A percentile compares a stretch with the other conserved stretches of the same genome.
Evolutionary conservation across 1,140 invertebrate genomes (phyloP).

Genomic region (Stegodyphus mimosarum): DNA sequence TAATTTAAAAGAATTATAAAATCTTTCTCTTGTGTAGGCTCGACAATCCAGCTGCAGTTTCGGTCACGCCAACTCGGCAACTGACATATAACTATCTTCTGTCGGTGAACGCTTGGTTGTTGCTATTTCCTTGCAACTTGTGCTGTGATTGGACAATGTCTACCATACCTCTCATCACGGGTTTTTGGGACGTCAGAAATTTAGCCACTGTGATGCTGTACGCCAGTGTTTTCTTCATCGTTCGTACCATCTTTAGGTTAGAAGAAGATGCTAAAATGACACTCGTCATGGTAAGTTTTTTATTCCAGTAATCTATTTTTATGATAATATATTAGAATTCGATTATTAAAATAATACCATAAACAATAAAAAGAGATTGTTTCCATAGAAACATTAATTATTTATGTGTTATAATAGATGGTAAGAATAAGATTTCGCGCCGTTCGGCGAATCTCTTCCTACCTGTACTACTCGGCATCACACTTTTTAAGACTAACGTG

Average conservation of each 20-base stretch:
- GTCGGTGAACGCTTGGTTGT: slow-evolving; percentile 88
- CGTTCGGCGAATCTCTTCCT: too few species aligned
- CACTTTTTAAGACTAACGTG: too few species aligned
- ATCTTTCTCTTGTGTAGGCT: slow-evolving; percentile 62
- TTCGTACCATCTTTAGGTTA: slow-evolving; percentile 67
- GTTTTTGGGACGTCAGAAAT: slow-evolving; percentile 84
- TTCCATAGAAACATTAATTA: too few species aligned
- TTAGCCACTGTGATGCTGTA: slow-evolving; percentile 82
- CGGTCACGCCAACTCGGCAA: slow-evolving; percentile 81
- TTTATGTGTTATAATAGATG: too few species aligned
- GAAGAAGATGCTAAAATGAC: slow-evolving; percentile 45
- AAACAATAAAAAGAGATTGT: too few species aligned
- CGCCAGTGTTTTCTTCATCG: slow-evolving; percentile 73
- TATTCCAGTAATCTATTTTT: too few species aligned
- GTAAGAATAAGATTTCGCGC: too few species aligned
- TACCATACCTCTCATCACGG: slow-evolving; percentile 86
- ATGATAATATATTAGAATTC: too few species aligned
- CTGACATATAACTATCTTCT: slow-evolving; percentile 94
- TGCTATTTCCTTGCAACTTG: slow-evolving; percentile 87
- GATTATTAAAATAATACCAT: too few species aligned
- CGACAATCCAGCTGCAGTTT: slow-evolving; percentile 92
- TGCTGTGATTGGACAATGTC: slow-evolving; percentile 99
- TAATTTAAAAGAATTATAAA: too few species aligned
- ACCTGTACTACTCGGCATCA: too few species aligned
- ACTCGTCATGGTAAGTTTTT: slow-evolving; percentile 31